phyloP scores from a whole-genome alignment of 2,888 invertebrate genomes.

The Tiphia femorata region DNA sequence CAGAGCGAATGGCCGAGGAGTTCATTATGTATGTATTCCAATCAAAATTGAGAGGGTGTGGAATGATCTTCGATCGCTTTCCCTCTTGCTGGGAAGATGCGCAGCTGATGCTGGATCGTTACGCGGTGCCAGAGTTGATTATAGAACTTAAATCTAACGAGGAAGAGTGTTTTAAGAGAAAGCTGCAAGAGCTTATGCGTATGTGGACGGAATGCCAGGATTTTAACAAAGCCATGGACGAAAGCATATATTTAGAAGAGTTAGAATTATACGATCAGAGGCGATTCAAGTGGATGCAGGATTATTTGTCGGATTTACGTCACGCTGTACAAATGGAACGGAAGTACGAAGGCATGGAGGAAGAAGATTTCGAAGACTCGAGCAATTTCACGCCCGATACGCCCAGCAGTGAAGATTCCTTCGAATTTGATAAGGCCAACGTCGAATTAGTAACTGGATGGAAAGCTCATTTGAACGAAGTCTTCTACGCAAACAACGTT shows the following conservation, averaged over 20 bases:
- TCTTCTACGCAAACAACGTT: no score
- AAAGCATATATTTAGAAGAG: slow-evolving; percentile 66
- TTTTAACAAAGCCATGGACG: slow-evolving; percentile 46
- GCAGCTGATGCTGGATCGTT: slow-evolving; percentile 70
- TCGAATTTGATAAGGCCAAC: slow-evolving; percentile 65
- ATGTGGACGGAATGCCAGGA: slow-evolving; percentile 65
- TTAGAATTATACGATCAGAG: slow-evolving; percentile 19
- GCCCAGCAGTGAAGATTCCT: background rate
- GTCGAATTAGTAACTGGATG: slow-evolving; percentile 61
- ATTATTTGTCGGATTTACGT: background rate
- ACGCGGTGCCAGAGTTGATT: slow-evolving; percentile 74
- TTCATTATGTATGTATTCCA: slow-evolving; percentile 69
- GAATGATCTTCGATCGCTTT: slow-evolving; percentile 76
- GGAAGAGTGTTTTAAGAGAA: slow-evolving; percentile 63
- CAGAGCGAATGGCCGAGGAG: slow-evolving; percentile 68
- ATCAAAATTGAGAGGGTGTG: slow-evolving; percentile 69
- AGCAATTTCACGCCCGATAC: background rate
- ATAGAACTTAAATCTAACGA: slow-evolving; percentile 69
- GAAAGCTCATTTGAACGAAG: slow-evolving; percentile 45
- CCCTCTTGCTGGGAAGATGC: slow-evolving; percentile 73
- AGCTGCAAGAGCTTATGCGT: slow-evolving; percentile 63
- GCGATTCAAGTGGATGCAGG: slow-evolving; percentile 30
- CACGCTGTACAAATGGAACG: slow-evolving; percentile 27
- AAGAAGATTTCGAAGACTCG: slow-evolving; percentile 19
- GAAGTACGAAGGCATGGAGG: slow-evolving; percentile 38